Conservation (phyloP, 2,797 vertebrate genomes). For the Tolypeutes matacus region DNA sequence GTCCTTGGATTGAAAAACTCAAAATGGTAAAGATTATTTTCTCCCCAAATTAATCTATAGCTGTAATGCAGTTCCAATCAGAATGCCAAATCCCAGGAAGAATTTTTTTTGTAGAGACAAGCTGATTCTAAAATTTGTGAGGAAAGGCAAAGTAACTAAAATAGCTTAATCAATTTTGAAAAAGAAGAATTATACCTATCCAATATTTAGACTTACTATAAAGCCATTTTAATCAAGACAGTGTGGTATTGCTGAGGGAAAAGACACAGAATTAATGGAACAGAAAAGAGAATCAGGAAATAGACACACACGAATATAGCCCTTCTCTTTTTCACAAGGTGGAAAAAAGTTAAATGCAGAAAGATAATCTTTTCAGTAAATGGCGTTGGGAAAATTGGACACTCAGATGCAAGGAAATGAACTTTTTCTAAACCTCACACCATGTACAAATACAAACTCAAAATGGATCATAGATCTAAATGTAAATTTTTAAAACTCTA, state of each 20-base stretch:
- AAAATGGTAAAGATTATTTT: background rate
- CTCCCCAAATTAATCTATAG: background rate
- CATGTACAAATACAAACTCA: too few species aligned
- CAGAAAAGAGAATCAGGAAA: too few species aligned
- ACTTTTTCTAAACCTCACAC: too few species aligned
- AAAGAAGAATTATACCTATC: too few species aligned
- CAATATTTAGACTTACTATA: too few species aligned
- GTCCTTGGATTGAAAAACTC: background rate
- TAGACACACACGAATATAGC: background rate
- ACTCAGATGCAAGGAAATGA: too few species aligned
- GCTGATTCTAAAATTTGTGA: background rate
- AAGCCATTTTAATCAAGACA: too few species aligned
- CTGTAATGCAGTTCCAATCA: background rate
- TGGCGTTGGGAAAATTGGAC: too few species aligned
- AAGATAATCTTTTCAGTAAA: background rate
- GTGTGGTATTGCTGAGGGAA: too few species aligned
- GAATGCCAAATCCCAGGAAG: background rate
- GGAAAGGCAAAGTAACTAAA: background rate
- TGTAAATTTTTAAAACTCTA: background rate
- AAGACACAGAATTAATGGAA: too few species aligned
- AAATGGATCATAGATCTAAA: background rate
- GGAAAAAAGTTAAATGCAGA: background rate
- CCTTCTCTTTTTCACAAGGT: background rate
- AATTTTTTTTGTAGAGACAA: background rate
- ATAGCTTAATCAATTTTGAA: background rate